Conservation (phyloP, 2,113 vertebrate species). For the Tetrao urogallus region DNA sequence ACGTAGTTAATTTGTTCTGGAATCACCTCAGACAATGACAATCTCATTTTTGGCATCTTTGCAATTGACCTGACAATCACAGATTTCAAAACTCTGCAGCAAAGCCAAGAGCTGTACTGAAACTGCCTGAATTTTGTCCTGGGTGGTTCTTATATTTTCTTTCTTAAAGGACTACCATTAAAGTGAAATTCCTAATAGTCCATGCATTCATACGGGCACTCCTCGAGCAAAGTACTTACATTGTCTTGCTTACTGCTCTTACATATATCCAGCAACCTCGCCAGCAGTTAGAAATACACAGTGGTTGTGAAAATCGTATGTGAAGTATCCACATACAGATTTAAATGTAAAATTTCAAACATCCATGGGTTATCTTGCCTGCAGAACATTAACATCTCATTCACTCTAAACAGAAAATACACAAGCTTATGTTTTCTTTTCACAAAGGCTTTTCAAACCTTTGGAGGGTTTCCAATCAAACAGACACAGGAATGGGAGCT, state of each 20-base stretch:
- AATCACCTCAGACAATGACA: not conserved
- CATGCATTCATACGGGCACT: not conserved
- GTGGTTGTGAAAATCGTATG: not conserved
- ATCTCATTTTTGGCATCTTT: not conserved
- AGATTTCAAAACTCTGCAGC: not conserved
- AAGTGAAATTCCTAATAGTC: not conserved
- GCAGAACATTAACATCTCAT: not conserved
- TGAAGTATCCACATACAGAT: not conserved
- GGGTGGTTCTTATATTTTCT: not conserved
- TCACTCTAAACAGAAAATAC: accelerated
- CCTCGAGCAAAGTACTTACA: not conserved
- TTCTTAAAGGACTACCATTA: not conserved
- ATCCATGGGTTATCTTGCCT: not conserved
- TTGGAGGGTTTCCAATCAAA: not conserved
- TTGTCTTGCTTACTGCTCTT: not conserved
- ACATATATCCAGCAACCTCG: not conserved
- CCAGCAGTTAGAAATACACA: not conserved
- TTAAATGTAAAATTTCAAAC: not conserved
- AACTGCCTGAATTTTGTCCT: not conserved
- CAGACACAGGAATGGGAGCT: not conserved
- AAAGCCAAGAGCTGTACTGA: not conserved
- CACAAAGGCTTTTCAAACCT: not conserved
- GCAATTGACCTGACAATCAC: not conserved
- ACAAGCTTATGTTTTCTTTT: not conserved
- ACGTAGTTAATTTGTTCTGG: not conserved